These are phyloP conservation scores for Troides oblongomaculatus DNA, from an alignment of 2,888 invertebrate genomes.

Conservation along the genomic window DNA sequence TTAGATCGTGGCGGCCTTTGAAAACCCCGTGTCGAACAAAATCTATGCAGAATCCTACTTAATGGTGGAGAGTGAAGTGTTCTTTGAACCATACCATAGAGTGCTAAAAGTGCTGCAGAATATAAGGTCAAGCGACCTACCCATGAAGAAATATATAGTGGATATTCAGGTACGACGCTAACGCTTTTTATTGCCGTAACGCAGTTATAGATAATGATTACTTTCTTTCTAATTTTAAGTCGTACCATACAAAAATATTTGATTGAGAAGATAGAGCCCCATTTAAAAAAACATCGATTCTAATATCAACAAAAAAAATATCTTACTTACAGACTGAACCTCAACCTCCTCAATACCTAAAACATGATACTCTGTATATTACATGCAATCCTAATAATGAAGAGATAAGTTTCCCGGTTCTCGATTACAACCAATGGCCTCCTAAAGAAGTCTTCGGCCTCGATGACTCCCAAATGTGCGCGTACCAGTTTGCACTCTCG, in stretches of 20 bases:
- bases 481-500: slow-evolving; percentile 84
- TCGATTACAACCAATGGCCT: slow-evolving; percentile 73
- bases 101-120: slow-evolving; percentile 85
- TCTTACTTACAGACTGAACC: slow-evolving; percentile 50
- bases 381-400: slow-evolving; percentile 41
- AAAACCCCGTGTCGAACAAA: slow-evolving; percentile 57
- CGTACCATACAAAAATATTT: neutral
- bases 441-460: slow-evolving; percentile 64
- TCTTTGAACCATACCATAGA: slow-evolving; percentile 90
- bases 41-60: slow-evolving; percentile 66
- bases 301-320: neutral
- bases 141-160: slow-evolving; percentile 85
- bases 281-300: too few relatives aligned
- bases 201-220: too few relatives aligned
- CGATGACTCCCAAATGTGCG: slow-evolving; percentile 84
- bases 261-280: too few relatives aligned
- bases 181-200: too few relatives aligned
- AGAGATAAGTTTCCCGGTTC: slow-evolving; percentile 56
- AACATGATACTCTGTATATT: slow-evolving; percentile 54
- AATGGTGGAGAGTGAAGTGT: slow-evolving; percentile 89
- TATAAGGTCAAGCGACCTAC: slow-evolving; percentile 78
- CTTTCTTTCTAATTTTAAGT: too few relatives aligned
- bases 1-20: slow-evolving; percentile 69
- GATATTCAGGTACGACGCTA: slow-evolving; percentile 66
- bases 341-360: slow-evolving; percentile 62